Conservation (phyloP, 2,113 vertebrate genomes). For the Salminus brasiliensis region DNA sequence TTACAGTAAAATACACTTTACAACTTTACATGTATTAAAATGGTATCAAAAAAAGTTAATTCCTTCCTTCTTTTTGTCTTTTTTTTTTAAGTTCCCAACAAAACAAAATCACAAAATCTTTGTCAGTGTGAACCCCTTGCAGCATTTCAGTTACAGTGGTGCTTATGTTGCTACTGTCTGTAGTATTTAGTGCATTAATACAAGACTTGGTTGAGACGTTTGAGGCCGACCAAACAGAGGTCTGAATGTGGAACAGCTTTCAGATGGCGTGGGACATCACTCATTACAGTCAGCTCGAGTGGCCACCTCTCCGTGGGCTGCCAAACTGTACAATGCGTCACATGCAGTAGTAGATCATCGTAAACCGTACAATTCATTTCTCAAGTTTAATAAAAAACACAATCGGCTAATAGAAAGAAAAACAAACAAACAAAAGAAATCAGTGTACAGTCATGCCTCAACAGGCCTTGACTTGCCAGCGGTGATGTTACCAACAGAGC, state of each 20-base stretch:
- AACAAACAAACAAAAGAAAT: conserved; percentile 59
- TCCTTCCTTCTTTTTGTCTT: conserved; percentile 7
- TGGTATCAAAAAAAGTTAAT: conserved; percentile 56
- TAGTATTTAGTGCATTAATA: conserved; percentile 17
- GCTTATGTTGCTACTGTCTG: conserved; percentile 14
- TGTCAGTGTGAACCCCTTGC: conserved; percentile 46
- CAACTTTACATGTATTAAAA: conserved; percentile 75
- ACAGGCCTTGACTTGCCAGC: conserved; percentile 58
- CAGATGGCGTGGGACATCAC: conserved; percentile 53
- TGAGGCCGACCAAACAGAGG: conserved; percentile 46
- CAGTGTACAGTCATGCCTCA: conserved; percentile 65
- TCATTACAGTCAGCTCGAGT: conserved; percentile 40
- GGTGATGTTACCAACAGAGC: conserved; percentile 56
- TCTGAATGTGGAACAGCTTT: conserved; percentile 56
- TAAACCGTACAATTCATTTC: conserved; percentile 55
- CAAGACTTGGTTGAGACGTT: conserved; percentile 34
- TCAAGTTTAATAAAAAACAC: conserved; percentile 44
- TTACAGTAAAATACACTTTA: conserved; percentile 80
- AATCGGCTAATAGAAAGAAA: conserved; percentile 51
- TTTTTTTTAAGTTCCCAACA: conserved; percentile 52
- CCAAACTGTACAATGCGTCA: conserved; percentile 60
- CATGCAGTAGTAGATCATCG: conserved; percentile 57
- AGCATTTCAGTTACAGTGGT: conserved; percentile 42
- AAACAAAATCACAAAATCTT: conserved; percentile 54
- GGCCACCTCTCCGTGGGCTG: conserved; percentile 44